phyloP scores from a whole-genome alignment of 2,113 vertebrate species.

The Thunnus maccoyii region DNA sequence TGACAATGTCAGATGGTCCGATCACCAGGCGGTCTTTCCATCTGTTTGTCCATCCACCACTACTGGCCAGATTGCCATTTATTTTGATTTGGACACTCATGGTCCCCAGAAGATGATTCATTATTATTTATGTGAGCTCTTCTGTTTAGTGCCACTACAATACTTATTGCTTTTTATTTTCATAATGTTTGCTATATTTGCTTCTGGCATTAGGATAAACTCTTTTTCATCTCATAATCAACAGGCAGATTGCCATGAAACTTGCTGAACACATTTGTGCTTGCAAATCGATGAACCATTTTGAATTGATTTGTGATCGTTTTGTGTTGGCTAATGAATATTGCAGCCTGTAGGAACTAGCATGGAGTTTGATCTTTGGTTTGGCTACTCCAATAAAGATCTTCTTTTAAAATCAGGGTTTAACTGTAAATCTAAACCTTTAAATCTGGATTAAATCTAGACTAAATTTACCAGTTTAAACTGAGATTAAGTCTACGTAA shows the following conservation, averaged over 20 bases:
- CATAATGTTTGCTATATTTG: background rate
- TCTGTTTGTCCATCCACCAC: background rate
- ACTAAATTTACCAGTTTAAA: background rate
- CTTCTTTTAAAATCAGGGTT: background rate
- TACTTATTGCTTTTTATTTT: background rate
- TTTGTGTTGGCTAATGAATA: background rate
- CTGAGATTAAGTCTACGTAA: background rate
- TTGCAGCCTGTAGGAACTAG: background rate
- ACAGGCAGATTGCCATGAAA: background rate
- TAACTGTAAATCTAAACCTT: background rate
- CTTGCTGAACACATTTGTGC: background rate
- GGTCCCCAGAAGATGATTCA: background rate
- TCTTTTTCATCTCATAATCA: background rate
- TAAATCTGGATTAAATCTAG: background rate
- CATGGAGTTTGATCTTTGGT: background rate
- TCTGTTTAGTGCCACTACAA: too few relatives aligned
- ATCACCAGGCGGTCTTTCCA: background rate
- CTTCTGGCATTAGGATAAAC: too few relatives aligned
- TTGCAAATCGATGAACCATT: background rate
- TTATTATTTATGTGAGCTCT: background rate
- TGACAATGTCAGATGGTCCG: too few relatives aligned
- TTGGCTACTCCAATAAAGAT: background rate
- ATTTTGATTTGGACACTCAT: background rate
- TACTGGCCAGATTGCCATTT: background rate
- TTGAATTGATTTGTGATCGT: background rate